These are phyloP conservation scores for Cephus pulcher DNA, from an alignment of 2,888 invertebrate species.

Conservation along the genomic window DNA sequence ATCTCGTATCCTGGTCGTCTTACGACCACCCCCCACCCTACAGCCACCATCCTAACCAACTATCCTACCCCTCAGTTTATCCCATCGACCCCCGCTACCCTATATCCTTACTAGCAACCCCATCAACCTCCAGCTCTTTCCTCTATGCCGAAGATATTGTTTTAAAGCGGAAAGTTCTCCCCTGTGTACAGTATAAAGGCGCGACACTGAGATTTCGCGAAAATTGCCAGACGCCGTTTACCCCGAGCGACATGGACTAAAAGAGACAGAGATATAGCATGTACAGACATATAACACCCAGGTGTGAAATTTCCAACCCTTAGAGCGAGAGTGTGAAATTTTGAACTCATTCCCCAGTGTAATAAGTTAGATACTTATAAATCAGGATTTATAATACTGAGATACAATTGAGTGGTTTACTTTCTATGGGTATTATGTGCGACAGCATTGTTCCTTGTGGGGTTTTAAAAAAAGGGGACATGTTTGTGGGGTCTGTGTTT, in stretches of 20 bases:
- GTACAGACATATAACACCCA: background rate
- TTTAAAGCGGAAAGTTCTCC: slow-evolving; percentile 63
- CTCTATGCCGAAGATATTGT: slow-evolving; percentile 52
- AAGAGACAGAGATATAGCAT: background rate
- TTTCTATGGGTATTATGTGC: background rate
- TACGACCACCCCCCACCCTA: background rate
- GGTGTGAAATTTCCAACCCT: background rate
- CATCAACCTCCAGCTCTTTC: slow-evolving; percentile 28
- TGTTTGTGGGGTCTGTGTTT: too few species aligned
- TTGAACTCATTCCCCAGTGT: background rate
- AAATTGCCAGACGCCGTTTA: slow-evolving; percentile 10
- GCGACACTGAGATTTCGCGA: slow-evolving; percentile 10
- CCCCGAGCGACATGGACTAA: background rate
- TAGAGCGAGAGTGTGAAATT: background rate
- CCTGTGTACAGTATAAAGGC: slow-evolving; percentile 46
- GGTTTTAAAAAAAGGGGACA: background rate
- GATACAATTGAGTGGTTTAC: background rate
- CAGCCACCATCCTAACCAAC: slow-evolving; percentile 37
- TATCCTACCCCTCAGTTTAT: background rate
- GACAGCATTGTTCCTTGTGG: background rate
- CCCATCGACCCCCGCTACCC: slow-evolving; percentile 31
- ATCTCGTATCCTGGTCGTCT: slow-evolving; percentile 14
- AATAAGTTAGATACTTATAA: background rate
- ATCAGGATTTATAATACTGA: background rate
- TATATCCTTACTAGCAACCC: slow-evolving; percentile 3